Conservation (phyloP, 2,113 vertebrate genomes). For the Ellobius talpinus region DNA sequence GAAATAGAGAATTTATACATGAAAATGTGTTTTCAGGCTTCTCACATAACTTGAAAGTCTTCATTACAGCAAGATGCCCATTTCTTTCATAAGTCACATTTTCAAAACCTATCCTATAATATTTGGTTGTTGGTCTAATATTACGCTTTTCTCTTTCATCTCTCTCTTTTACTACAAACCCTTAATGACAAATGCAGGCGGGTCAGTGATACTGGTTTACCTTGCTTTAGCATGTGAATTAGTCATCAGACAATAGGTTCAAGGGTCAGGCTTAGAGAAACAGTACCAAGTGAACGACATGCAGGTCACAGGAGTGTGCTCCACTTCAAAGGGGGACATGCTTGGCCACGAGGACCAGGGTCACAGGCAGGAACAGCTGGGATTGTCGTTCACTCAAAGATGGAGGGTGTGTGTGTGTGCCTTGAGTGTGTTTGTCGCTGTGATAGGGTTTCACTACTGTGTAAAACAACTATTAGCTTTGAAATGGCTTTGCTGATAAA, state of each 20-base stretch:
- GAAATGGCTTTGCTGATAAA: slow-evolving; percentile 90
- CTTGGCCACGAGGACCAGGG: slow-evolving; percentile 85
- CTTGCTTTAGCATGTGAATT: slow-evolving; percentile 92
- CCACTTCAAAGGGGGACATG: slow-evolving; percentile 90
- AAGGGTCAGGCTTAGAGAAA: slow-evolving; percentile 94
- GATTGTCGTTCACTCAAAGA: slow-evolving; percentile 88
- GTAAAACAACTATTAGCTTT: slow-evolving; percentile 89
- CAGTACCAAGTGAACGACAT: slow-evolving; percentile 88
- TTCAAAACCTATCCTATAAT: slow-evolving; percentile 84
- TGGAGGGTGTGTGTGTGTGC: slow-evolving; percentile 69
- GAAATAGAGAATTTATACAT: background rate
- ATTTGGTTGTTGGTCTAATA: slow-evolving; percentile 87
- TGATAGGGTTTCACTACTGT: slow-evolving; percentile 92
- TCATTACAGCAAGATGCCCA: slow-evolving; percentile 80
- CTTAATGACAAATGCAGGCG: slow-evolving; percentile 97
- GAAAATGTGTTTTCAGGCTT: background rate
- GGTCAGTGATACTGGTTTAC: slow-evolving; percentile 92
- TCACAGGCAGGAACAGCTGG: slow-evolving; percentile 91
- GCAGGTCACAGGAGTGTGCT: slow-evolving; percentile 85
- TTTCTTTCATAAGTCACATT: slow-evolving; percentile 84
- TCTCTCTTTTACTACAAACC: slow-evolving; percentile 91
- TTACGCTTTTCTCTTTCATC: slow-evolving; percentile 92
- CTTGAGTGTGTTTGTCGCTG: slow-evolving; percentile 66
- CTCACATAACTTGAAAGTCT: slow-evolving; percentile 75
- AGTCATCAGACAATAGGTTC: slow-evolving; percentile 94